These are phyloP conservation scores for Drosophila tristis DNA, from an alignment of 1,140 invertebrate species.

Conservation along the genomic window DNA sequence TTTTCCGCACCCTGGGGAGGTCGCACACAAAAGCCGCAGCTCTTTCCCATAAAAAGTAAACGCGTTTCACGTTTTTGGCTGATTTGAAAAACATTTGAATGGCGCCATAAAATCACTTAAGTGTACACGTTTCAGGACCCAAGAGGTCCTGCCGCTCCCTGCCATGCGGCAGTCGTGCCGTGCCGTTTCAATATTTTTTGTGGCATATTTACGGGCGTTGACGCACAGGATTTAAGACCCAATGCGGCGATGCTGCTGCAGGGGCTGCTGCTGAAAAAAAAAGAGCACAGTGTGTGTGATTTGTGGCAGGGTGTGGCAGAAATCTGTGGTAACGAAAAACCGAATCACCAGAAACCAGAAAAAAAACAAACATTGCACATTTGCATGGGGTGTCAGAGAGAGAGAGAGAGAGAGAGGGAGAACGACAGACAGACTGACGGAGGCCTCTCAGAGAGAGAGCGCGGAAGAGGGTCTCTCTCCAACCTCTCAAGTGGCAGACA, in stretches of 20 bases:
- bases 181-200: conserved; percentile 17
- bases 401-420: neutral
- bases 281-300: conserved; percentile 20
- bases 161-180: conserved; percentile 44
- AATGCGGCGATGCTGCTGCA: neutral
- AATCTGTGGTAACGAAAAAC: conserved; percentile 36
- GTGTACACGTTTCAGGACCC: conserved; percentile 36
- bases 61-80: conserved; percentile 49
- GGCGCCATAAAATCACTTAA: conserved; percentile 75
- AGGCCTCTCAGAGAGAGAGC: neutral
- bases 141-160: neutral
- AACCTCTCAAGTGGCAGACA: neutral
- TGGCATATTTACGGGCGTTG: conserved; percentile 51
- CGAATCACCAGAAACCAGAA: conserved; percentile 8
- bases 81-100: conserved; percentile 76
- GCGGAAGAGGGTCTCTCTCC: neutral
- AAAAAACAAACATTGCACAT: conserved; percentile 47
- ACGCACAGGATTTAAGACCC: conserved; percentile 8
- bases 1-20: neutral
- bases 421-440: neutral
- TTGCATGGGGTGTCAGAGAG: conserved; percentile 25
- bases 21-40: neutral
- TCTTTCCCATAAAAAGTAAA: neutral
- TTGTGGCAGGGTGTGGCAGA: conserved; percentile 5
- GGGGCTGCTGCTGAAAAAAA: no score